These are phyloP conservation scores for Drosophila quinaria DNA, from an alignment of 2,888 invertebrate species.

Conservation along the genomic window DNA sequence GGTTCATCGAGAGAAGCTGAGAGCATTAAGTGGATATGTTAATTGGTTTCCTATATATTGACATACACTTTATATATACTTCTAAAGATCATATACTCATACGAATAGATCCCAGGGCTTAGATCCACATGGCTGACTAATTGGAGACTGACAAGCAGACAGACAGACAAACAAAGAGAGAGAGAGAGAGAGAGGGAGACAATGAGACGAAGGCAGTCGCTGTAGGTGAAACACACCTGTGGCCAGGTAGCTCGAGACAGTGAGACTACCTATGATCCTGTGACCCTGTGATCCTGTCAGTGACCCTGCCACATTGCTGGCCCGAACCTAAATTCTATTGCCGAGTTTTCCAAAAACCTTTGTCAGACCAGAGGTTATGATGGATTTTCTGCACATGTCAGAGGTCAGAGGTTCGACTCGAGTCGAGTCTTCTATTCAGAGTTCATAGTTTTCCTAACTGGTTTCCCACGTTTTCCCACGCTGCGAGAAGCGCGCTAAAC, in stretches of 20 bases:
- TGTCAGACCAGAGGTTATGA: constrained; percentile 39
- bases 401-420: background rate
- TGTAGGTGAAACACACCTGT: constrained; percentile 32
- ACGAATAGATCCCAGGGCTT: background rate
- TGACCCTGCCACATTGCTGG: constrained; percentile 39
- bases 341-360: constrained; percentile 18
- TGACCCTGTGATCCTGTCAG: constrained; percentile 6
- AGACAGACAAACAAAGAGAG: background rate
- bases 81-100: background rate
- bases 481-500: constrained; percentile 56
- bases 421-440: constrained; percentile 1
- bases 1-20: too few species aligned
- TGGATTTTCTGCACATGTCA: constrained; percentile 56
- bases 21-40: too few species aligned
- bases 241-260: constrained; percentile 39
- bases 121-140: constrained; percentile 38
- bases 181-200: background rate
- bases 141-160: constrained; percentile 33
- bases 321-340: background rate
- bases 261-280: constrained; percentile 9
- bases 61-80: too few species aligned
- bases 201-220: background rate
- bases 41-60: too few species aligned
- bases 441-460: constrained; percentile 8
- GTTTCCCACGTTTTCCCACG: constrained; percentile 53